Base-by-base conservation (phyloP, 1,140 invertebrate genomes). In the Anastrepha ludens region DNA sequence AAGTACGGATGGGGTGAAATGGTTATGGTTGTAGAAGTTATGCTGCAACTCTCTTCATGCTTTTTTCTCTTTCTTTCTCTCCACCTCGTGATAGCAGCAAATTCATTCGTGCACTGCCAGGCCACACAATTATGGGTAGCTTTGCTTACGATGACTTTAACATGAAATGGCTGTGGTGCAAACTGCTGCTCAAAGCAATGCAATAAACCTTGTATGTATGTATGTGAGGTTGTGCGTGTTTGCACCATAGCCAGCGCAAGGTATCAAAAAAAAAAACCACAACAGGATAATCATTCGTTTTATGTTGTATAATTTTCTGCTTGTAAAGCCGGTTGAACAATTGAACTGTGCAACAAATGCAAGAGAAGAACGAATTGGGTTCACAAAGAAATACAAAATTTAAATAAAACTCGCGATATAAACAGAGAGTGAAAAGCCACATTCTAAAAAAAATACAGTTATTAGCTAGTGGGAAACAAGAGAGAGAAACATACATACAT, bases 241-340 rank as follows among this genome's bases (percentile, higher is more conserved):
- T 50, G 6, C 47, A 55, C 74, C 13, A 55, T 81, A 55, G 74
- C 74, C 17, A 17, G 74, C 74, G 74, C 47, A n/a, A 20, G 74
- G 74, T 81, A 81, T 47, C n/a, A n/a, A 81, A 81, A 55, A 81
- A 81, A 29, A 81, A 78, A 44, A 88, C 90, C 88, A 91, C 88
- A 91, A 91, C 91, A 91, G 86, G 90, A 91, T 91, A 91, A 91
- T 91, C 91, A 91, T 88, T 89, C 90, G 90, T 87, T 91, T 91
- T 91, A 91, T 91, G 91, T 89, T 81, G 91, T 91, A 91, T 91
- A 91, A 91, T 91, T 91, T 91, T 91, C 90, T 90, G 90, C 91
- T 91, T 91, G 91, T 91, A 91, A 89, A 89, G 90, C 87, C 89
- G 86, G 87, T 88, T 88, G 29, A 86, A 58, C 7, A 86, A 86